Base-by-base conservation (phyloP, 2,797 vertebrate species). In the Taenioides sp. region DNA sequence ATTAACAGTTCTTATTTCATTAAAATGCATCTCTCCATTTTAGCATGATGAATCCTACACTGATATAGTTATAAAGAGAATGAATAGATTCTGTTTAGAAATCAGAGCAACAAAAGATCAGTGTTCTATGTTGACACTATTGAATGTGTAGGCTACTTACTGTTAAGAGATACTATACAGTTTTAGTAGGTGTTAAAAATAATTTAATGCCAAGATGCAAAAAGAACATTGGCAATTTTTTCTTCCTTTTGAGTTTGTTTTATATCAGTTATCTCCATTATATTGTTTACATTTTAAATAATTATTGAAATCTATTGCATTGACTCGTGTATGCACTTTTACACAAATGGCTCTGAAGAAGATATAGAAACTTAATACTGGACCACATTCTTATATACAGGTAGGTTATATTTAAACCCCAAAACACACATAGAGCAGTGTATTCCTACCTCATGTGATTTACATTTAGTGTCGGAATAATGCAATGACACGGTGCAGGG, bases 381-480 rank as follows among this genome's bases (percentile, higher is more conserved):
- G 17, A 22, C 43, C 18, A 23, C 6, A 27, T 49, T 65, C 7
- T 5, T 50, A 40, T 3, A 82, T 64, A 10, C 9, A 37, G 34
- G 34, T 10, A 47, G 43, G 4, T 78, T 59, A 76, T 64, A 60
- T 58, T 57, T 25, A 28, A 28, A 62, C 25, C 63, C 18, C 62
- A 67, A 69, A 50, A 62, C 43, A 65, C 67, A 72, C 28, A 66
- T 27, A 63, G 73, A 65, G 69, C 69, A 86, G 61, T 85, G 70
- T 58, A 72, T 57, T 69, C 61, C 83, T 88, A 85, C 87, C 88
- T 85, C 76, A 79, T 87, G 84, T 84, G 79, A 90, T 88, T 91
- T 89, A 89, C 84, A 87, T 86, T 86, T 82, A 85, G 76, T 76
- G 81, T 77, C 70, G 82, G 87, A 88, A 87, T 90, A 88, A 90